A percentile compares a stretch with the other conserved stretches of the same genome.
Conservation (phyloP, 2,113 vertebrate species). For the Ciconia boyciana region DNA sequence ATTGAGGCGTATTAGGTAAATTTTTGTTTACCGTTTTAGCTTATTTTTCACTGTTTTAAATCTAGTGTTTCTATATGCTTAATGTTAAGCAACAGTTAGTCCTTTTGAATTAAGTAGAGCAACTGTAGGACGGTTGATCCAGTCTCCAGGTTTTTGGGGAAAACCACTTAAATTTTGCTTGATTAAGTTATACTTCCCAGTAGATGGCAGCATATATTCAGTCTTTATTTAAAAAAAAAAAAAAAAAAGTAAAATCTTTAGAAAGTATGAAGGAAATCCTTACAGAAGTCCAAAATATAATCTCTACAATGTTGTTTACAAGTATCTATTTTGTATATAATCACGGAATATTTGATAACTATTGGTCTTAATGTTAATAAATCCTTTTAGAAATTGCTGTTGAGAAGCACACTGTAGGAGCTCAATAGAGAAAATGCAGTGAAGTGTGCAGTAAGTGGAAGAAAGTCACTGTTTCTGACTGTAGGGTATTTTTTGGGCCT, state of each 20-base stretch:
- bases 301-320: background rate
- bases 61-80: background rate
- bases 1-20: accelerated
- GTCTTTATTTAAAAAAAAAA: background rate
- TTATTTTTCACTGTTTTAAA: background rate
- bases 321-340: background rate
- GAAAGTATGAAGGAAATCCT: background rate
- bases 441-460: background rate
- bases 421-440: background rate
- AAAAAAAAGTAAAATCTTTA: background rate
- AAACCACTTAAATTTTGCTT: background rate
- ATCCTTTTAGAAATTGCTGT: background rate
- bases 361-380: background rate
- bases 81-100: background rate
- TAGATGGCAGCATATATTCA: conserved; percentile 77
- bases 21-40: background rate
- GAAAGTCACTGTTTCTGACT: background rate
- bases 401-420: background rate
- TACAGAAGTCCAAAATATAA: background rate
- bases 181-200: conserved; percentile 21
- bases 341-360: conserved; percentile 8
- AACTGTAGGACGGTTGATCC: background rate
- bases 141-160: background rate
- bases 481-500: accelerated
- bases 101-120: background rate